phyloP scores from a whole-genome alignment of 2,888 invertebrate species.

The Cheilosia grossa region DNA sequence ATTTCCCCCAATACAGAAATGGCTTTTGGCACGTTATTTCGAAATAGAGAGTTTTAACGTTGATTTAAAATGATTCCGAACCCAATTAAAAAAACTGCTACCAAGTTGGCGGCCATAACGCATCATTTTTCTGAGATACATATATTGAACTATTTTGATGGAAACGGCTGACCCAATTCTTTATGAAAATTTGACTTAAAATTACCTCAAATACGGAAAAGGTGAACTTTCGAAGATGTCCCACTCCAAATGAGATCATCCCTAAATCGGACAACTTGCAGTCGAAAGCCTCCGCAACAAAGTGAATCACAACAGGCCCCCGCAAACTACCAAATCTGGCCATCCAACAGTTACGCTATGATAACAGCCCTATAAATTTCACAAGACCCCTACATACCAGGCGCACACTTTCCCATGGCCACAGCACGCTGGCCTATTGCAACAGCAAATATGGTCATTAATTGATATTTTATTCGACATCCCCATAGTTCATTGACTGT shows the following conservation, averaged over 20 bases:
- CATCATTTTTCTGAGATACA: too few relatives aligned
- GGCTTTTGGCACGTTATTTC: too few relatives aligned
- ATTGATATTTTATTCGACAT: conserved; percentile 52
- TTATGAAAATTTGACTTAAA: neutral
- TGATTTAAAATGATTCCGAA: too few relatives aligned
- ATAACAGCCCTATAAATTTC: conserved; percentile 62
- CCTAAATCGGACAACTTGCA: conserved; percentile 30
- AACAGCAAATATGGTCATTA: conserved; percentile 52
- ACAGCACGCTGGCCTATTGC: neutral
- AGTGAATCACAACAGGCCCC: conserved; percentile 40
- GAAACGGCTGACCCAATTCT: conserved; percentile 45
- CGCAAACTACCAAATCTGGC: conserved; percentile 49
- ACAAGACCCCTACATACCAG: conserved; percentile 19
- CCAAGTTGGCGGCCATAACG: too few relatives aligned
- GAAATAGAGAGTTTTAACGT: too few relatives aligned
- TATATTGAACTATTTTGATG: neutral
- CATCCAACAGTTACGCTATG: conserved; percentile 29
- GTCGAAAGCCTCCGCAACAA: conserved; percentile 8
- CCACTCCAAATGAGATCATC: conserved; percentile 61
- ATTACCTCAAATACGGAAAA: neutral
- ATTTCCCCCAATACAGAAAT: too few relatives aligned
- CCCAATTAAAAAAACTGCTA: too few relatives aligned
- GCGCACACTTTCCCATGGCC: conserved; percentile 30
- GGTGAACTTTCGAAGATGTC: conserved; percentile 42
- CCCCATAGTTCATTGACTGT: conserved; percentile 70